A percentile compares a stretch with the other conserved stretches of the same genome.
Conservation (phyloP, 37 sponge, comb jelly and placozoan species). For the Theonella swinhoei region DNA sequence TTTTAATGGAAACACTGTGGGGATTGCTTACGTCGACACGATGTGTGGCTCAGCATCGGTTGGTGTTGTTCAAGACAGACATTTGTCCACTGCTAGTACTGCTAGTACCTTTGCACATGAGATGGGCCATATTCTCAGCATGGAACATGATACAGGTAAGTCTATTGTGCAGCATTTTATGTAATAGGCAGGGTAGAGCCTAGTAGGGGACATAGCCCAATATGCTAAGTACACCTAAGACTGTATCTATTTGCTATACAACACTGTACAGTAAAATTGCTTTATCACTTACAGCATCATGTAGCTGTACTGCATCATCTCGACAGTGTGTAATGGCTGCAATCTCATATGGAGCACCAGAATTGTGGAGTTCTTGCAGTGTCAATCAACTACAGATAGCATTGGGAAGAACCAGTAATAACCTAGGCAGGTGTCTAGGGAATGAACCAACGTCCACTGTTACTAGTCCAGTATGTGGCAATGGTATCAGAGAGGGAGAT, state of each 20-base stretch:
- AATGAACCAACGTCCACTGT: slow-evolving; percentile 48
- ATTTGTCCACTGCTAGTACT: background rate
- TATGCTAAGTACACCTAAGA: no score
- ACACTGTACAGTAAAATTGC: no score
- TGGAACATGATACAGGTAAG: slow-evolving; percentile 59
- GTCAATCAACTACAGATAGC: background rate
- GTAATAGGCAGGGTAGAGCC: no score
- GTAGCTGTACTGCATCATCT: slow-evolving; percentile 36
- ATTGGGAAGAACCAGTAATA: background rate
- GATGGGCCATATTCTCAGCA: slow-evolving; percentile 76
- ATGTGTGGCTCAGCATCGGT: slow-evolving; percentile 65
- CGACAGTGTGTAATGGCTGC: slow-evolving; percentile 51
- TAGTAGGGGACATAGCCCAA: no score
- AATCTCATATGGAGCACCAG: background rate
- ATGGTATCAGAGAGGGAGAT: slow-evolving; percentile 75
- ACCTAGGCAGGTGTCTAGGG: slow-evolving; percentile 29
- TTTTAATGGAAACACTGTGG: slow-evolving; percentile 51
- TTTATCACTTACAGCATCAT: slow-evolving; percentile 30
- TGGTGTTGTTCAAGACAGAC: slow-evolving; percentile 47
- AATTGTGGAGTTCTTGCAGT: slow-evolving; percentile 44
- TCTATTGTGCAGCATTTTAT: no score
- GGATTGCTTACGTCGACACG: slow-evolving; percentile 63
- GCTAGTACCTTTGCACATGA: slow-evolving; percentile 81
- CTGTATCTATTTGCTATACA: no score
- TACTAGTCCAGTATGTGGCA: slow-evolving; percentile 72